Evolutionary conservation across 2,113 vertebrate species (phyloP).

Genomic region (Serinus canaria): DNA sequence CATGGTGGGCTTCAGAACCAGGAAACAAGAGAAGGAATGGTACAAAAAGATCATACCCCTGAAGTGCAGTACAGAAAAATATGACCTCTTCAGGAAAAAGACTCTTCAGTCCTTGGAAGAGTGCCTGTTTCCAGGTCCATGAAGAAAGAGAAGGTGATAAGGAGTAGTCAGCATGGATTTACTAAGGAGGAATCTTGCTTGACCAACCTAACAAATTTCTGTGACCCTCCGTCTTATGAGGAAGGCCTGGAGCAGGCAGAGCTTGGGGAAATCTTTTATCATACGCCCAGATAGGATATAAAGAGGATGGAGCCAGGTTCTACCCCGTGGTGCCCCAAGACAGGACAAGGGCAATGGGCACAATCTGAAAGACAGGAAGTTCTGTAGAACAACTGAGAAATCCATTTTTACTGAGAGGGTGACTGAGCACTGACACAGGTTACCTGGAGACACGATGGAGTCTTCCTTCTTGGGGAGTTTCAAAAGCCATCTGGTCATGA

Average conservation of each 20-base stretch:
- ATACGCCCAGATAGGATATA: background rate
- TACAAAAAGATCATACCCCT: background rate
- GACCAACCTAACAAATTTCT: background rate
- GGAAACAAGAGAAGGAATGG: background rate
- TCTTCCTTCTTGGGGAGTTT: background rate
- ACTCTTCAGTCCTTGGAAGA: background rate
- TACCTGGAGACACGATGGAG: background rate
- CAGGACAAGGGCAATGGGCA: background rate
- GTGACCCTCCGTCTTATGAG: background rate
- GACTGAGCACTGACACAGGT: background rate
- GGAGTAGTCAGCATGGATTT: background rate
- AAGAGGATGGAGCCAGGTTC: background rate
- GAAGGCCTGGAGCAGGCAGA: background rate
- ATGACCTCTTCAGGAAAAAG: background rate
- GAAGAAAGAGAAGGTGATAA: background rate
- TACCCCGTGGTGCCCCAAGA: too few relatives aligned
- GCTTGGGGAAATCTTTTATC: background rate
- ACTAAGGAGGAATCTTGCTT: background rate
- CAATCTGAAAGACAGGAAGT: background rate
- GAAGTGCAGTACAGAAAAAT: background rate
- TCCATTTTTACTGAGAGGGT: background rate
- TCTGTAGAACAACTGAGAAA: background rate
- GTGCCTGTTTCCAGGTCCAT: accelerated
- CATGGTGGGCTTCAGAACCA: background rate
- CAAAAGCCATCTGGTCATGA: background rate